Conservation (phyloP, 2,113 vertebrate genomes). For the Astatotilapia flaviijosephi region DNA sequence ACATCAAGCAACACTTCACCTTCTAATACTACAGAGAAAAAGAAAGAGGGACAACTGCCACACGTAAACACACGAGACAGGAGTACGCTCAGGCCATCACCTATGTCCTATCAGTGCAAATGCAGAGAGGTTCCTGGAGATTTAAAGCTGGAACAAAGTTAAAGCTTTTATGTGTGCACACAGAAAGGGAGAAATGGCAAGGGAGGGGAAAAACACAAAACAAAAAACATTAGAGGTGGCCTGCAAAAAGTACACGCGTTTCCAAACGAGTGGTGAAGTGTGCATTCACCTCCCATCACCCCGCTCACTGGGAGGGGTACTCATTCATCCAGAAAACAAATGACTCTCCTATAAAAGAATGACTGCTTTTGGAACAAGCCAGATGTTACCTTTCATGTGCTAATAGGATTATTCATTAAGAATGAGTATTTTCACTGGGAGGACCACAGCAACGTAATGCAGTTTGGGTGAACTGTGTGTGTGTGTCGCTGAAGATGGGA, state of each 20-base stretch:
- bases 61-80: not conserved
- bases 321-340: constrained; percentile 55
- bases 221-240: not conserved
- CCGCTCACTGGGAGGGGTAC: not conserved
- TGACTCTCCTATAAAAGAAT: constrained; percentile 20
- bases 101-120: not conserved
- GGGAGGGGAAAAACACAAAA: not conserved
- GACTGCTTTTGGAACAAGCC: constrained; percentile 38
- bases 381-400: constrained; percentile 72
- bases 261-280: not conserved
- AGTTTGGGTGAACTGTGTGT: not conserved
- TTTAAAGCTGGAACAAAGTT: not conserved
- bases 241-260: not conserved
- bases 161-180: not conserved
- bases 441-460: not conserved
- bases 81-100: not conserved
- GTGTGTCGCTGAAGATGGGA: not conserved
- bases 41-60: not conserved
- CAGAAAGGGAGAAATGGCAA: not conserved
- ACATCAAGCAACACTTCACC: not conserved
- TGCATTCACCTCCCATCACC: not conserved
- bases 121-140: not conserved
- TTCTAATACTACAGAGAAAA: not conserved
- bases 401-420: constrained; percentile 70
- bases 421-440: not conserved